These are phyloP conservation scores for Thryonomys swinderianus DNA, from an alignment of 2,113 vertebrate species.

Conservation along the genomic window DNA sequence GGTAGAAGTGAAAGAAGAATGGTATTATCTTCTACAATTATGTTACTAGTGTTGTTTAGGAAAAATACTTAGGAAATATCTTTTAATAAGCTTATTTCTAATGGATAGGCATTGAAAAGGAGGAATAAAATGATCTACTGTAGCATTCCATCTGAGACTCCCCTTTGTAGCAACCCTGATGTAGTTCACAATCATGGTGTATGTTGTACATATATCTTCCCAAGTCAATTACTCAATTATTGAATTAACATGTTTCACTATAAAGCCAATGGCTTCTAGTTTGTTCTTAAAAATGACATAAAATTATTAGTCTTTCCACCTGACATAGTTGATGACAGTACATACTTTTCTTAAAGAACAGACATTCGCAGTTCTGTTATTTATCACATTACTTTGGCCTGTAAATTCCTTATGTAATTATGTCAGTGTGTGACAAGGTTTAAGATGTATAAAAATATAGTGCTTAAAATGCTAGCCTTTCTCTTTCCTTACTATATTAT, in stretches of 20 bases:
- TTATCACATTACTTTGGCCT: slow-evolving; percentile 20
- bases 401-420: slow-evolving; percentile 21
- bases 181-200: background rate
- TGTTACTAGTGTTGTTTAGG: background rate
- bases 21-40: background rate
- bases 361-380: background rate
- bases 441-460: slow-evolving; percentile 25
- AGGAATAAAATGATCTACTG: background rate
- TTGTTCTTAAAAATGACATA: slow-evolving; percentile 18
- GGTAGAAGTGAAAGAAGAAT: background rate
- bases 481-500: background rate
- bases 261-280: slow-evolving; percentile 16
- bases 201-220: background rate
- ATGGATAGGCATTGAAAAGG: background rate
- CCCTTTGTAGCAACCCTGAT: background rate
- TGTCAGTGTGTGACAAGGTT: background rate
- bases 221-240: background rate
- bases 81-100: slow-evolving; percentile 31
- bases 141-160: background rate
- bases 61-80: slow-evolving; percentile 11
- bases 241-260: background rate
- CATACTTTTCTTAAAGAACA: slow-evolving; percentile 52
- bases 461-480: slow-evolving; percentile 23
- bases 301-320: slow-evolving; percentile 30
- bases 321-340: slow-evolving; percentile 26